Conservation (phyloP, 2,113 vertebrate genomes). For the Lamprotornis superbus region DNA sequence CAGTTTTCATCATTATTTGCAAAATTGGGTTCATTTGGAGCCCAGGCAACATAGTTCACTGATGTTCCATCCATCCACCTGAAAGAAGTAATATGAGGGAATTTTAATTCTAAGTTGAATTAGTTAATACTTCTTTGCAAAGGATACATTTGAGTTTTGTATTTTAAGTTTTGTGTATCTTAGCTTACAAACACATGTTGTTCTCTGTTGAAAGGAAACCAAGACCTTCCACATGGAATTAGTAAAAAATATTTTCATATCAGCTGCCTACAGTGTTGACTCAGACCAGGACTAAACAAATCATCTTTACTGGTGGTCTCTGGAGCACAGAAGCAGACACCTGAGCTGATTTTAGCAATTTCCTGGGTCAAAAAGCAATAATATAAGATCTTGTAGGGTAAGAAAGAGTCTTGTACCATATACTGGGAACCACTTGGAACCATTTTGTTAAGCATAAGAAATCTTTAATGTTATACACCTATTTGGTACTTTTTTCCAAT, state of each 20-base stretch:
- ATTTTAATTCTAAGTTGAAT: not conserved
- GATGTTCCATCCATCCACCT: conserved; percentile 90
- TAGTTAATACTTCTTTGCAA: not conserved
- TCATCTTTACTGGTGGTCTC: not conserved
- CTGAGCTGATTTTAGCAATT: not conserved
- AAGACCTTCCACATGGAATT: not conserved
- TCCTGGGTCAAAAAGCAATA: not conserved
- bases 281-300: not conserved
- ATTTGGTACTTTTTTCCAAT: not conserved
- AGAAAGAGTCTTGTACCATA: not conserved
- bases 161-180: not conserved
- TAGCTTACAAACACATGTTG: not conserved
- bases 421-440: not conserved
- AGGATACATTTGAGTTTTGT: not conserved
- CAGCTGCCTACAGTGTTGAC: not conserved
- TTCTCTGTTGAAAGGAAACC: not conserved
- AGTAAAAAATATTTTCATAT: not conserved
- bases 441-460: not conserved
- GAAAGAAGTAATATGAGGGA: conserved; percentile 19
- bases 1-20: conserved; percentile 97
- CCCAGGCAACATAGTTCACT: conserved; percentile 87
- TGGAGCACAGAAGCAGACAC: not conserved
- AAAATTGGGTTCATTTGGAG: conserved; percentile 92
- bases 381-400: not conserved
- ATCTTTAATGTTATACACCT: not conserved